Conservation (phyloP, 2,113 vertebrate genomes). For the Anser brachyrhynchus region DNA sequence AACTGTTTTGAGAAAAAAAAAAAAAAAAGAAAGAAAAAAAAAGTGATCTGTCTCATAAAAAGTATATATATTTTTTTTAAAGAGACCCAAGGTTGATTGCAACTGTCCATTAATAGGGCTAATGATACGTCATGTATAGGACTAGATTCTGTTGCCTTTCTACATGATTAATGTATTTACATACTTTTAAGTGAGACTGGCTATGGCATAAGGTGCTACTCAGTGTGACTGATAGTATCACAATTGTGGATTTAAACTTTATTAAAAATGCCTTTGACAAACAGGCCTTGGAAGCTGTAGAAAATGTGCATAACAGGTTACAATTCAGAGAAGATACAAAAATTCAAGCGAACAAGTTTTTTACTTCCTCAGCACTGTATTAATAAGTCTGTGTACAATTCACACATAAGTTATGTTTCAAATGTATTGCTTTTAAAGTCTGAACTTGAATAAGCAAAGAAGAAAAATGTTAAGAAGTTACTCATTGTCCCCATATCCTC, state of each 20-base stretch:
- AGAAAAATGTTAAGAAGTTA: background rate
- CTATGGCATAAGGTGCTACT: background rate
- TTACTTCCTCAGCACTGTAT: background rate
- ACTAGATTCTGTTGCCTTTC: background rate
- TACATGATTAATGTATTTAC: background rate
- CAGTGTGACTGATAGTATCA: background rate
- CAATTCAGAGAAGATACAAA: background rate
- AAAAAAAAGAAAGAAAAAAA: background rate
- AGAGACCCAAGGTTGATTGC: background rate
- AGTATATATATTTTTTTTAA: background rate
- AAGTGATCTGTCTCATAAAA: background rate
- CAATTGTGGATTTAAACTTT: background rate
- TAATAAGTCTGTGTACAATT: background rate
- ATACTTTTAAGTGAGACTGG: background rate
- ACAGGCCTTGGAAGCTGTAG: background rate
- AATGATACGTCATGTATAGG: background rate
- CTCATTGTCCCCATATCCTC: background rate
- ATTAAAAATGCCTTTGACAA: background rate
- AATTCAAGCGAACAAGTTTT: background rate
- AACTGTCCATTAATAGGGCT: background rate
- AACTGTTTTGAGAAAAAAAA: background rate
- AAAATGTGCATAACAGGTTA: background rate
- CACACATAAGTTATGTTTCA: conserved; percentile 1
- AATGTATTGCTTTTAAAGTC: background rate
- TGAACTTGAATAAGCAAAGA: background rate